A percentile compares a stretch with the other conserved stretches of the same genome.
Evolutionary conservation across 2,113 vertebrate species (phyloP).

Genomic region (Silurus asotus): DNA sequence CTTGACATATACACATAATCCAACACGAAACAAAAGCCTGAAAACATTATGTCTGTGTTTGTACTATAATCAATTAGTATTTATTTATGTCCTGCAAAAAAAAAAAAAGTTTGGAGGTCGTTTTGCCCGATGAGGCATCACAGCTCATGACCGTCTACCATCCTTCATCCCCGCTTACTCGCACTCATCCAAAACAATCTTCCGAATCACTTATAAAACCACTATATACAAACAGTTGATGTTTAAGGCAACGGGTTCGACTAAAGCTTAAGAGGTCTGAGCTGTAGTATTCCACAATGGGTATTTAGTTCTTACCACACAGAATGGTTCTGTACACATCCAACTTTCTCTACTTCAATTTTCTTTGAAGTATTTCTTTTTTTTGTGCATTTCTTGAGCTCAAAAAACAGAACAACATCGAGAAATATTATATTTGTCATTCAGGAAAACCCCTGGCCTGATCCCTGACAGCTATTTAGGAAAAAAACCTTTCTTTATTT

Average conservation of each 20-base stretch:
- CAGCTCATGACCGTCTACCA: neutral
- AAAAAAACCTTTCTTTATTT: neutral
- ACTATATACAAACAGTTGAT: constrained; percentile 41
- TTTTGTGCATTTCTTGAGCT: constrained; percentile 12
- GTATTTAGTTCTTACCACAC: constrained; percentile 16
- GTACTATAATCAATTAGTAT: neutral
- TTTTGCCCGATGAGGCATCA: constrained; percentile 34
- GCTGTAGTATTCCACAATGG: constrained; percentile 22
- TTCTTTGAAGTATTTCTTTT: neutral
- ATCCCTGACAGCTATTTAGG: neutral
- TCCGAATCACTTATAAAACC: constrained; percentile 43
- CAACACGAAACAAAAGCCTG: constrained; percentile 1
- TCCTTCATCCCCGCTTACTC: constrained; percentile 18
- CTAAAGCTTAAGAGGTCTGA: constrained; percentile 50
- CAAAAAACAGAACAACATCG: neutral
- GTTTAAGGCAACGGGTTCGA: constrained; percentile 58
- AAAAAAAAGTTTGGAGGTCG: constrained; percentile 7
- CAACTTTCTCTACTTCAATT: neutral
- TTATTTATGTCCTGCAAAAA: neutral
- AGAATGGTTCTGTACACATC: neutral
- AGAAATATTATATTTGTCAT: constrained; percentile 16
- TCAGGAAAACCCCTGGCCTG: neutral
- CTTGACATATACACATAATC: neutral
- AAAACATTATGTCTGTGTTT: neutral
- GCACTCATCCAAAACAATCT: neutral